phyloP scores from a whole-genome alignment of 2,797 vertebrate genomes.

The Pseudochaenichthys georgianus region DNA sequence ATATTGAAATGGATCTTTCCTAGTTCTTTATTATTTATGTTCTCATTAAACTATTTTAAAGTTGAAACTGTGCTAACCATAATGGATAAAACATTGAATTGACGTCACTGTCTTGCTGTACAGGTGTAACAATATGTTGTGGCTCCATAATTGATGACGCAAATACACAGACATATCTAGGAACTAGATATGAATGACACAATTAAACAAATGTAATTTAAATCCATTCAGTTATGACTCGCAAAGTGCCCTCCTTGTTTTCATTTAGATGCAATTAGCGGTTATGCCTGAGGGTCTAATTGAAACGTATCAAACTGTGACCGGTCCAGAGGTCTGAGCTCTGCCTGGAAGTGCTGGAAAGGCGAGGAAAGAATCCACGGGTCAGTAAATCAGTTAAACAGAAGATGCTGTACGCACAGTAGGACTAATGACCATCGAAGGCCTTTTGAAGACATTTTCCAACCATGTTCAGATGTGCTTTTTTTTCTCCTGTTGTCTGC shows the following conservation, averaged over 20 bases:
- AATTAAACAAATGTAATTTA: not conserved
- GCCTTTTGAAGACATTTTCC: not conserved
- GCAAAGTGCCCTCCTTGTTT: not conserved
- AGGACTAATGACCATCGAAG: not conserved
- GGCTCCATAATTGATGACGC: not conserved
- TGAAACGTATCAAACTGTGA: not conserved
- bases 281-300: slow-evolving; percentile 8
- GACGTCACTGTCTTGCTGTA: not conserved
- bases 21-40: not conserved
- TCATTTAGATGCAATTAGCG: not conserved
- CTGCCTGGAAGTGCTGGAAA: not conserved
- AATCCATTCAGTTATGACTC: not conserved
- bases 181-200: not conserved
- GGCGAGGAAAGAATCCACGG: not conserved
- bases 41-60: not conserved
- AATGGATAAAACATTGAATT: not conserved
- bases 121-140: not conserved
- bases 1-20: slow-evolving; percentile 26
- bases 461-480: not conserved
- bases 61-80: not conserved
- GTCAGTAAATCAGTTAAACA: not conserved
- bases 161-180: not conserved
- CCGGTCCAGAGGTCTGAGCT: not conserved
- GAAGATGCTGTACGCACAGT: not conserved
- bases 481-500: not conserved